These are phyloP conservation scores for Cremastinae sp. DNA, from an alignment of 2,888 invertebrate species.

Conservation along the genomic window DNA sequence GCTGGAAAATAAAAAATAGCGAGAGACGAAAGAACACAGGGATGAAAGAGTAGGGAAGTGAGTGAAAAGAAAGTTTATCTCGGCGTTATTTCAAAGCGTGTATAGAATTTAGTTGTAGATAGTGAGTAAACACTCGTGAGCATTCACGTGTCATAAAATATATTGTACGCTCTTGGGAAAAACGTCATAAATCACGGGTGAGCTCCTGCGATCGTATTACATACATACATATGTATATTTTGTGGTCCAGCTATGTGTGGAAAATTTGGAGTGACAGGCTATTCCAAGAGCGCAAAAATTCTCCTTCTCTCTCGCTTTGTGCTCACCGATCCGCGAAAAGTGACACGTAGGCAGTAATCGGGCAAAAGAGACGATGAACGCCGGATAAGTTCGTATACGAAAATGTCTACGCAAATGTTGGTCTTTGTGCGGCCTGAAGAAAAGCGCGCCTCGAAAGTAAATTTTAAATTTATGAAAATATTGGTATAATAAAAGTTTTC, in stretches of 20 bases:
- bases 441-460: no score
- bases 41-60: neutral
- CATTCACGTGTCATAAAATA: conserved; percentile 52
- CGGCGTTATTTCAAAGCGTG: conserved; percentile 1
- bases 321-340: conserved; percentile 53
- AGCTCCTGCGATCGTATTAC: conserved; percentile 48
- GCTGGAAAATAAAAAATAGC: no score
- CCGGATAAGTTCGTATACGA: no score
- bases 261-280: conserved; percentile 45
- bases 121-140: conserved; percentile 36
- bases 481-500: no score
- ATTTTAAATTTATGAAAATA: no score
- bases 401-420: no score
- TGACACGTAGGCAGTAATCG: conserved; percentile 41
- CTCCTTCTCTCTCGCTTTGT: conserved; percentile 1
- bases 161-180: conserved; percentile 42
- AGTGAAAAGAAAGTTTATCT: conserved; percentile 9
- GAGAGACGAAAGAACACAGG: no score
- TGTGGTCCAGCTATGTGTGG: conserved; percentile 17
- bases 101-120: conserved; percentile 48
- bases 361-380: neutral
- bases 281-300: conserved; percentile 23
- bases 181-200: conserved; percentile 56
- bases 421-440: no score
- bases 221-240: conserved; percentile 6